Evolutionary conservation across 2,113 vertebrate species (phyloP).

Genomic region (Agapornis roseicollis): DNA sequence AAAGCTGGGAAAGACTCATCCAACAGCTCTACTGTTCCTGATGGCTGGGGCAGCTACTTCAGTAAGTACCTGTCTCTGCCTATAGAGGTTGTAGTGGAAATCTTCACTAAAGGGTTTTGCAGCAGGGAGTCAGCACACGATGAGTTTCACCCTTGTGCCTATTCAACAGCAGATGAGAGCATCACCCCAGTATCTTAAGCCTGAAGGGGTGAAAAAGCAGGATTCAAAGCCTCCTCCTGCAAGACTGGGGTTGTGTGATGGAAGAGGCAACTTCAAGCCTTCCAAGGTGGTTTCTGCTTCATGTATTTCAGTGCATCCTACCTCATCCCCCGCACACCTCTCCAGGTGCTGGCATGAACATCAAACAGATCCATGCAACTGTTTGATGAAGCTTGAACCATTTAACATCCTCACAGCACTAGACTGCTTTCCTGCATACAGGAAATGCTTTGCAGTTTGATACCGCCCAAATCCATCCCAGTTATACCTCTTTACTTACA

Average conservation of each 20-base stretch:
- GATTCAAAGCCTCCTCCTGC: background rate
- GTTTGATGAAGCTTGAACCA: background rate
- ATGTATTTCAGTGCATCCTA: background rate
- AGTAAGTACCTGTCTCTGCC: background rate
- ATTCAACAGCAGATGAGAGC: background rate
- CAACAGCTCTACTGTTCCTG: background rate
- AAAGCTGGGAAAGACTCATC: background rate
- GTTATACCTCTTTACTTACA: constrained; percentile 5
- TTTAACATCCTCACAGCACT: background rate
- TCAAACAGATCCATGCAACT: background rate
- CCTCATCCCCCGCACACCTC: background rate
- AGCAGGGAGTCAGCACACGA: accelerated
- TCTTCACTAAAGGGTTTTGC: background rate
- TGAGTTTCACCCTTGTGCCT: background rate
- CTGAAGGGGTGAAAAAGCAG: background rate
- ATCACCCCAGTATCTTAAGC: background rate
- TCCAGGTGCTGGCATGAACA: background rate
- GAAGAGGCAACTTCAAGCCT: background rate
- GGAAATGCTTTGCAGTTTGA: background rate
- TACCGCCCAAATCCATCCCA: background rate
- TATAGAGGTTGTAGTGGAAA: background rate
- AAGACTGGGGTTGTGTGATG: accelerated
- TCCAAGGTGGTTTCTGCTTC: background rate
- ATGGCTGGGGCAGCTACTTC: background rate
- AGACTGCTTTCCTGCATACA: background rate